Conservation (phyloP, 1,140 invertebrate genomes). For the Zaprionus ornatus region DNA sequence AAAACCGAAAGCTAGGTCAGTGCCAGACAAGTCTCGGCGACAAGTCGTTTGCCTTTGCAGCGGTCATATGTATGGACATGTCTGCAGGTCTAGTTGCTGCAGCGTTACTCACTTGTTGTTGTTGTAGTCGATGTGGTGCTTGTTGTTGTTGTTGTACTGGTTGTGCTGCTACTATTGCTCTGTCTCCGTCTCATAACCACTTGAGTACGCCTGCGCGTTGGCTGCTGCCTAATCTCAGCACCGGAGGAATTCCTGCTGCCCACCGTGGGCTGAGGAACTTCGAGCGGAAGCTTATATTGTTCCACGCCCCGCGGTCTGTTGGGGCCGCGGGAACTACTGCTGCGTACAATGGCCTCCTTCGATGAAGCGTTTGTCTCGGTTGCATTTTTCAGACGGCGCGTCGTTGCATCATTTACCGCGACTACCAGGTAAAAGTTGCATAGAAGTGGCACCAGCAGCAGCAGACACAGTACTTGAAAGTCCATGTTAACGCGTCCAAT, state of each 20-base stretch:
- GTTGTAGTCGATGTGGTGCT: slow-evolving; percentile 44
- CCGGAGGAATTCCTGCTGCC: slow-evolving; percentile 23
- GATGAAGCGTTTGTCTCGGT: slow-evolving; percentile 5
- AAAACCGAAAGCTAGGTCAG: slow-evolving; percentile 70
- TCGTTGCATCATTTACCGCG: slow-evolving; percentile 64
- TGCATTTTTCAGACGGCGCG: slow-evolving; percentile 34
- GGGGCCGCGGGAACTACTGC: slow-evolving; percentile 36
- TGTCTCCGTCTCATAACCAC: slow-evolving; percentile 61
- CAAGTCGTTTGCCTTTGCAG: slow-evolving; percentile 56
- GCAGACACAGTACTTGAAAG: slow-evolving; percentile 38
- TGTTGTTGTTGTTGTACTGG: slow-evolving; percentile 38
- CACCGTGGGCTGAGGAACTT: slow-evolving; percentile 4
- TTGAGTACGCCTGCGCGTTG: slow-evolving; percentile 58
- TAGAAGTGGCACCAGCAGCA: slow-evolving; percentile 57
- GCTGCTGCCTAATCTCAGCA: slow-evolving; percentile 7
- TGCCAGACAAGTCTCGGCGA: slow-evolving; percentile 63
- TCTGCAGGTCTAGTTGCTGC: slow-evolving; percentile 38
- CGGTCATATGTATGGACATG: slow-evolving; percentile 37
- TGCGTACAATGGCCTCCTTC: slow-evolving; percentile 20
- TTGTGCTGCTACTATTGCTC: slow-evolving; percentile 19
- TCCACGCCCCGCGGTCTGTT: slow-evolving; percentile 56
- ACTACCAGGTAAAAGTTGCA: slow-evolving; percentile 36
- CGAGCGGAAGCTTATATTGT: slow-evolving; percentile 66
- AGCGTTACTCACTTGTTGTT: slow-evolving; percentile 66
- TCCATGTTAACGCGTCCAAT: slow-evolving; percentile 45